Base-by-base conservation (phyloP, 1,140 invertebrate species). In the Dufourea novaeangliae region DNA sequence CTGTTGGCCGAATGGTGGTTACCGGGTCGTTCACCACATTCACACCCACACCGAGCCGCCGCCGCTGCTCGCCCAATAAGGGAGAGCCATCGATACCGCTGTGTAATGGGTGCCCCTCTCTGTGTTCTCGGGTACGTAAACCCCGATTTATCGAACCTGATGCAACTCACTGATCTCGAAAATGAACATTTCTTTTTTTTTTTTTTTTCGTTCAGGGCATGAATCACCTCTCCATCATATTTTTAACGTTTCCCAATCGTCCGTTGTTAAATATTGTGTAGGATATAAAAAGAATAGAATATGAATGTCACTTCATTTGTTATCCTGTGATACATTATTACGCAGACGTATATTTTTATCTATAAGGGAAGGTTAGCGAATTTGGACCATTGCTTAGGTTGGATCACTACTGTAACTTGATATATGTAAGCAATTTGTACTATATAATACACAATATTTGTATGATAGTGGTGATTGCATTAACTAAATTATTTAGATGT, bases 1-100 rank as follows among this genome's bases (percentile, higher is more conserved):
- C 86, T 85, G 85, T 78, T 71, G 80, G 85, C 84, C 81, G 77
- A 86, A 80, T 86, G 72, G 72, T 80, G 69, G 82, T 83, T 83
- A 83, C 70, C 82, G 82, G 82, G 82, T 83, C 82, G 76, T 83
- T 83, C 80, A 79, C 80, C 76, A 83, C 80, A 79, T 82, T 80
- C 66, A 79, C 80, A 64, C 57, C 75, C 63, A 74, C 74, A 69
- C n/a, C n/a, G n/a, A n/a, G n/a, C n/a, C n/a, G n/a, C n/a, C n/a
- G 17, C 66, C 10, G 12, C 2, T 17, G 20, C 34, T 1, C 52
- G 17, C 8, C 11, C 37, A 39, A 56, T 25, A 52, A n/a, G 37
- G 66, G 27, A 54, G 57, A 63, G 27, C 46, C 46, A 44, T 7
- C 63, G 67, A 80, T 70, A 71, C 25, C 12, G 61, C 46, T 10